Percentiles rank a stretch among this genome's conserved stretches.
These are phyloP conservation scores for Macrosteles quadrilineatus DNA, from an alignment of 1,140 invertebrate genomes.

Conservation along the genomic window DNA sequence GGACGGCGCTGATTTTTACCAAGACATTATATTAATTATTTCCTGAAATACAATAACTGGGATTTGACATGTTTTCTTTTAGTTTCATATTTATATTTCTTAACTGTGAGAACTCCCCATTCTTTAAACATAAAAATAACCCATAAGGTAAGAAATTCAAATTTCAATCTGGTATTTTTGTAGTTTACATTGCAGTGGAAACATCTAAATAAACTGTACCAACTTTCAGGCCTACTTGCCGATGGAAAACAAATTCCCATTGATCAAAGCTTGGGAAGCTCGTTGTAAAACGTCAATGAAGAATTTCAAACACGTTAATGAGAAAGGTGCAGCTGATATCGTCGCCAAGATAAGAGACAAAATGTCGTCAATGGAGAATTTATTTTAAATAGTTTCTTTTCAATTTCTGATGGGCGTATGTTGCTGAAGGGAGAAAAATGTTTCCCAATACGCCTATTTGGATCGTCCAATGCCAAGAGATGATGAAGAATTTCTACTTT, in stretches of 20 bases:
- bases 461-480: neutral
- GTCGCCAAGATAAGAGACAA: neutral
- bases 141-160: too few relatives aligned
- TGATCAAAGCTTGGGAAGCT: neutral
- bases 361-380: neutral
- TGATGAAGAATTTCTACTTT: neutral
- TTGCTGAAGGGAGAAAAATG: neutral
- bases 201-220: too few relatives aligned
- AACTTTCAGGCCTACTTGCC: neutral
- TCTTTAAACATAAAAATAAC: too few relatives aligned
- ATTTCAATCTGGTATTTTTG: too few relatives aligned
- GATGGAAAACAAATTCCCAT: slow-evolving; percentile 10
- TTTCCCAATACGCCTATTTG: neutral
- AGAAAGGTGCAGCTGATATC: slow-evolving; percentile 1
- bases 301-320: neutral
- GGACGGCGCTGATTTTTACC: too few relatives aligned
- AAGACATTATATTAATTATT: too few relatives aligned
- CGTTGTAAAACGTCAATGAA: slow-evolving; percentile 1
- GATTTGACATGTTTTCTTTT: too few relatives aligned
- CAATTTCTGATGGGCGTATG: neutral
- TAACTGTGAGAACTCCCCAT: too few relatives aligned
- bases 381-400: neutral
- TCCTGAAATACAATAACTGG: too few relatives aligned
- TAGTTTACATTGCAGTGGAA: too few relatives aligned
- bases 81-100: too few relatives aligned